Evolutionary conservation across 1,140 invertebrate species (phyloP).

Genomic region (Zelostemma sp.): DNA sequence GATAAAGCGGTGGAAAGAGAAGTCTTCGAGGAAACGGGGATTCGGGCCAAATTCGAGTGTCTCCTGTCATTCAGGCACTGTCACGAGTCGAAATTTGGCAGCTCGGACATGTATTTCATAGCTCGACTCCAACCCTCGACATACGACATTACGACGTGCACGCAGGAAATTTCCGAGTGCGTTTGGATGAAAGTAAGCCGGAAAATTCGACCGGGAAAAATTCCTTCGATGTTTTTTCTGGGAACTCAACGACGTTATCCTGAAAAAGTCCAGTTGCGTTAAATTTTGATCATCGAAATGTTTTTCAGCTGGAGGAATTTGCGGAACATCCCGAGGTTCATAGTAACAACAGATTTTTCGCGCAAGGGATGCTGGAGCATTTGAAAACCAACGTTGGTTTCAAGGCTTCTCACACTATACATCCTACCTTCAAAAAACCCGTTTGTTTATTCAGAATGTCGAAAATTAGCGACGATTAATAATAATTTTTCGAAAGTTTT

Average conservation of each 20-base stretch:
- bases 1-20: constrained; percentile 81
- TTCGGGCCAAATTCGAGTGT: constrained; percentile 80
- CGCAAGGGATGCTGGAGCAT: constrained; percentile 76
- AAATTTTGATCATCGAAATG: constrained; percentile 11
- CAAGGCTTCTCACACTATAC: constrained; percentile 29
- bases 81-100: constrained; percentile 79
- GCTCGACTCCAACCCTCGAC: constrained; percentile 79
- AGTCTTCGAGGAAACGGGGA: constrained; percentile 90
- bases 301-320: constrained; percentile 78
- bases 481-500: no score
- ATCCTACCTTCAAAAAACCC: constrained; percentile 59
- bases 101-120: constrained; percentile 89
- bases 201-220: no score
- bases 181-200: constrained; percentile 81
- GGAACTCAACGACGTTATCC: neutral
- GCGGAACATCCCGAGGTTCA: constrained; percentile 79
- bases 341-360: constrained; percentile 78
- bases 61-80: constrained; percentile 83
- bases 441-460: constrained; percentile 46
- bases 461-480: constrained; percentile 3
- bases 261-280: no score
- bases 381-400: constrained; percentile 73
- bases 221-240: no score
- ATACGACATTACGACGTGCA: constrained; percentile 76
- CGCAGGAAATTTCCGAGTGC: constrained; percentile 82